phyloP scores from a whole-genome alignment of 1,140 invertebrate genomes.

The Hydropsyche tenuis region DNA sequence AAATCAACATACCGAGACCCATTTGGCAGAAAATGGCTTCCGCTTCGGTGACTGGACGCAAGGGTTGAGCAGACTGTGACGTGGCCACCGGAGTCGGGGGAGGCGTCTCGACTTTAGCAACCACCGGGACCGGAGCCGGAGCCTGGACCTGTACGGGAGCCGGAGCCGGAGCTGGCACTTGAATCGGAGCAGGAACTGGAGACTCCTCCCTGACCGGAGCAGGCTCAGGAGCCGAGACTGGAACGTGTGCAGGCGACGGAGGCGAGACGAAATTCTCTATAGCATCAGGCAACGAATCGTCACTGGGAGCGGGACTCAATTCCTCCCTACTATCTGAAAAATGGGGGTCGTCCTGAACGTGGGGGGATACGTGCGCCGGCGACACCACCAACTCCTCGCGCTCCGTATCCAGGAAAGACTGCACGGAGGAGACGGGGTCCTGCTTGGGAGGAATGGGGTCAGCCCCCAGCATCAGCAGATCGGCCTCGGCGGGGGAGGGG shows the following conservation, averaged over 20 bases:
- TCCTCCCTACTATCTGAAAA: constrained; percentile 47
- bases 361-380: constrained; percentile 50
- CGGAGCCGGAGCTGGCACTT: constrained; percentile 39
- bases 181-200: constrained; percentile 46
- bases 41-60: constrained; percentile 66
- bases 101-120: constrained; percentile 45
- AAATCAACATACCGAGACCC: constrained; percentile 66
- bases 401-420: constrained; percentile 55
- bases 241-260: constrained; percentile 44
- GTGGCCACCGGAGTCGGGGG: constrained; percentile 50
- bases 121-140: constrained; percentile 40
- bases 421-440: neutral
- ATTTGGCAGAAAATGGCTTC: constrained; percentile 72
- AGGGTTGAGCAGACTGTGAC: constrained; percentile 50
- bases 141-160: constrained; percentile 39
- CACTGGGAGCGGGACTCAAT: constrained; percentile 53
- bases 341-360: constrained; percentile 32
- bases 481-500: neutral
- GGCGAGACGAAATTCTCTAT: constrained; percentile 49
- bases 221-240: constrained; percentile 48
- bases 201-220: constrained; percentile 49
- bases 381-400: constrained; percentile 57
- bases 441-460: constrained; percentile 47
- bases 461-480: constrained; percentile 40
- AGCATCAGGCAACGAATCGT: constrained; percentile 54